A percentile compares a stretch with the other conserved stretches of the same genome.
phyloP scores from a whole-genome alignment of 2,888 invertebrate species.

The Drosophila prostipennis region DNA sequence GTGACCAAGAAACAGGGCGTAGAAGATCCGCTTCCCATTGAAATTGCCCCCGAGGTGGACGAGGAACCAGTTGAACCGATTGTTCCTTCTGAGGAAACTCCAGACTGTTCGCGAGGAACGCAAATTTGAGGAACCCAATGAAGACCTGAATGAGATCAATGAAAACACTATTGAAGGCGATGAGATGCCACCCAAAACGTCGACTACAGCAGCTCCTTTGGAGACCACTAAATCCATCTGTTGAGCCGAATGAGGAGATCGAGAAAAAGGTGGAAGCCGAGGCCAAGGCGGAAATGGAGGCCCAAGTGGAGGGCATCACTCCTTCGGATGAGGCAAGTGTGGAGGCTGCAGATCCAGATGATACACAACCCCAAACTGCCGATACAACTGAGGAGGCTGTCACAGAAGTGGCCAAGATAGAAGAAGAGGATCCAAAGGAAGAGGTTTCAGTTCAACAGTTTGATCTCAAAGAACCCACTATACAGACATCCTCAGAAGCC shows the following conservation, averaged over 20 bases:
- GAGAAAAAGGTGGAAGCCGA: conserved; percentile 24
- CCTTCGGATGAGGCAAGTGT: conserved; percentile 12
- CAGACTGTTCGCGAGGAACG: conserved; percentile 4
- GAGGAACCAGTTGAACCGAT: neutral
- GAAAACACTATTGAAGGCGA: conserved; percentile 43
- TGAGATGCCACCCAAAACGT: conserved; percentile 8
- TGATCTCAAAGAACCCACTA: neutral
- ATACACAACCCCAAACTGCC: neutral
- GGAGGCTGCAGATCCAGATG: conserved; percentile 16
- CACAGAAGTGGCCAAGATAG: conserved; percentile 4
- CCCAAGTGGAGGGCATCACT: conserved; percentile 13
- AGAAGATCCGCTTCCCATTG: conserved; percentile 54
- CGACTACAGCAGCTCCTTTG: conserved; percentile 6
- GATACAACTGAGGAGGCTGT: conserved; percentile 33
- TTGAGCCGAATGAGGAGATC: neutral
- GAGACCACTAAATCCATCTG: conserved; percentile 4
- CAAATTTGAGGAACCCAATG: conserved; percentile 8
- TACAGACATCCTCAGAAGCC: neutral
- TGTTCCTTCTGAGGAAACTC: neutral
- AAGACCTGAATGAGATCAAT: conserved; percentile 27
- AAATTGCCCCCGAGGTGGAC: conserved; percentile 13
- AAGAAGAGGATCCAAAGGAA: conserved; percentile 12
- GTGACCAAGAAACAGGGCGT: conserved; percentile 73
- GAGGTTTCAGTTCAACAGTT: neutral
- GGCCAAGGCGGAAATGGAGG: conserved; percentile 25